Evolutionary conservation across 2,113 vertebrate species (phyloP).

Genomic region (Pavo muticus): DNA sequence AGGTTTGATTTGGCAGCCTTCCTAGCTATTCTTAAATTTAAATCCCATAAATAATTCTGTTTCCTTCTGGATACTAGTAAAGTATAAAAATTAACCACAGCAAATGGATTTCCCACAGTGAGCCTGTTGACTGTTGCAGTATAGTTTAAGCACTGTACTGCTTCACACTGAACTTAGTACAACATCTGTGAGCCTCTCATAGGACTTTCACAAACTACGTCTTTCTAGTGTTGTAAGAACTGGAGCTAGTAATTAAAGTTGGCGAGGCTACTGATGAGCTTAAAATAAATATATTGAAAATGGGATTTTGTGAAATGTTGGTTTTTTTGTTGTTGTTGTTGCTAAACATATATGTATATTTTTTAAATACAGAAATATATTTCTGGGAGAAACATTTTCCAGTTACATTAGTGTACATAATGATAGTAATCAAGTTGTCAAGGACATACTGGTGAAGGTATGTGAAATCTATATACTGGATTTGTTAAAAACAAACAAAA

Average conservation of each 20-base stretch:
- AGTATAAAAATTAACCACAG: neutral
- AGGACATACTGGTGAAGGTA: slow-evolving; percentile 98
- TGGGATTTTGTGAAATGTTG: neutral
- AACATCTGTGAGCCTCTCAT: neutral
- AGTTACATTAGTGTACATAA: slow-evolving; percentile 99
- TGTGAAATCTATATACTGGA: neutral
- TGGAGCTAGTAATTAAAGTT: neutral
- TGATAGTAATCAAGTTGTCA: slow-evolving; percentile 94
- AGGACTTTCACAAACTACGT: neutral
- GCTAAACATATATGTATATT: neutral
- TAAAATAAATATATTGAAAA: neutral
- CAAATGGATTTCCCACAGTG: neutral
- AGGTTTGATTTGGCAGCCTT: neutral
- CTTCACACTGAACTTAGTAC: neutral
- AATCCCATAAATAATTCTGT: neutral
- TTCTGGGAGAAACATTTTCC: slow-evolving; percentile 97
- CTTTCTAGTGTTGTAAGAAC: neutral
- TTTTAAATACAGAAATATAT: slow-evolving; percentile 89
- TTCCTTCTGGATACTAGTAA: neutral
- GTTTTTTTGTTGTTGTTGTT: neutral
- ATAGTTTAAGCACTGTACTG: neutral
- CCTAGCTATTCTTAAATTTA: neutral
- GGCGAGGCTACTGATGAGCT: neutral
- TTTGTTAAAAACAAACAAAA: neutral
- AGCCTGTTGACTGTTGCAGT: neutral